Evolutionary conservation across 2,113 vertebrate species (phyloP).

Genomic region (Malurus melanocephalus): DNA sequence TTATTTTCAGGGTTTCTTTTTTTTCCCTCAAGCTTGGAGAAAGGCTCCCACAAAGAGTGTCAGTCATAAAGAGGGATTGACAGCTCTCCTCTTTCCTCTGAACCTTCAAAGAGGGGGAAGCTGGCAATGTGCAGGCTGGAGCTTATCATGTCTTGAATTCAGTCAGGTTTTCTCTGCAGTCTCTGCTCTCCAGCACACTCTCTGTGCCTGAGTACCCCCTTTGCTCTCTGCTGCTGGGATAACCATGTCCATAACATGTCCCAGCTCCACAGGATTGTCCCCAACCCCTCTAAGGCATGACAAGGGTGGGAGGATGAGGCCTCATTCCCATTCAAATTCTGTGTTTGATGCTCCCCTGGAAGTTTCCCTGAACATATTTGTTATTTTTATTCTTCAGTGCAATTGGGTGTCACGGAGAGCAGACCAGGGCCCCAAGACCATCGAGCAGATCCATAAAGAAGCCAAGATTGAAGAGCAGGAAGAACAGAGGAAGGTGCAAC

Average conservation of each 20-base stretch:
- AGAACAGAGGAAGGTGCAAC: constrained; percentile 95
- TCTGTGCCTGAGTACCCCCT: accelerated
- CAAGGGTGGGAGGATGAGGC: neutral
- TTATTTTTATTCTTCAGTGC: constrained; percentile 73
- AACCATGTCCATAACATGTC: accelerated
- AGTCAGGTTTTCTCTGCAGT: neutral
- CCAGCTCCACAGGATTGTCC: neutral
- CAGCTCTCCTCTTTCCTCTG: neutral
- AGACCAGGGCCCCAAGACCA: constrained; percentile 95
- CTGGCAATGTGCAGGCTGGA: neutral
- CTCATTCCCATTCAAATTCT: accelerated
- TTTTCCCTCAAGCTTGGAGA: neutral
- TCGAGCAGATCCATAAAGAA: constrained; percentile 97
- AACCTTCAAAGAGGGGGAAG: neutral
- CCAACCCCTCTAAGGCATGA: neutral
- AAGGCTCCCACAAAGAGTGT: neutral
- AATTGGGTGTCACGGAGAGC: constrained; percentile 94
- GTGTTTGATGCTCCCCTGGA: accelerated
- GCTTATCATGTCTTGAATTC: neutral
- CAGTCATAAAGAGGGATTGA: neutral
- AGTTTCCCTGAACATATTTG: neutral
- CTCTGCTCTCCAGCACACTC: neutral
- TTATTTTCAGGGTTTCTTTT: neutral
- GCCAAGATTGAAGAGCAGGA: constrained; percentile 97
- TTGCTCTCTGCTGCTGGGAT: neutral